Evolutionary conservation across 2,888 invertebrate species (phyloP).

Genomic region (Silvanus unidentatus): DNA sequence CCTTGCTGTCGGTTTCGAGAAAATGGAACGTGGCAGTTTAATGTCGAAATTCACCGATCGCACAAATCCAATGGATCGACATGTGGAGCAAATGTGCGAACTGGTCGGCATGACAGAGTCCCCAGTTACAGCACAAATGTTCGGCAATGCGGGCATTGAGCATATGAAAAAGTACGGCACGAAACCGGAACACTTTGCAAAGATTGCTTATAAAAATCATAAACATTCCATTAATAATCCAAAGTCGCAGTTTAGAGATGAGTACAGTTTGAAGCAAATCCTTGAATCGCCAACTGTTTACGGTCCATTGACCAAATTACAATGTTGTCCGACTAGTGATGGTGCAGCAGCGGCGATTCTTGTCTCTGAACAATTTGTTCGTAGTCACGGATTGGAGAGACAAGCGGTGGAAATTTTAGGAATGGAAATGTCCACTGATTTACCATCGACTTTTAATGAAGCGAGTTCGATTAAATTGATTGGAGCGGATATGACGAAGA

Average conservation of each 20-base stretch:
- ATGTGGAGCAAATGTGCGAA: slow-evolving; percentile 79
- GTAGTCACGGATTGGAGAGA: slow-evolving; percentile 68
- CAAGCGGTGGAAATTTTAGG: slow-evolving; percentile 94
- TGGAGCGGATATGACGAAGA: slow-evolving; percentile 90
- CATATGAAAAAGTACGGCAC: slow-evolving; percentile 96
- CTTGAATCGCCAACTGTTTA: slow-evolving; percentile 81
- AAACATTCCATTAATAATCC: slow-evolving; percentile 95
- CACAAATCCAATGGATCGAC: slow-evolving; percentile 84
- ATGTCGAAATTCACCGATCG: slow-evolving; percentile 68
- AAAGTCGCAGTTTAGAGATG: slow-evolving; percentile 89
- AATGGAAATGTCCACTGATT: slow-evolving; percentile 95
- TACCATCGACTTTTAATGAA: slow-evolving; percentile 75
- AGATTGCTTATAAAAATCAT: slow-evolving; percentile 97
- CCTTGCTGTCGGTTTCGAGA: slow-evolving; percentile 94
- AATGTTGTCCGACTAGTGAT: slow-evolving; percentile 98
- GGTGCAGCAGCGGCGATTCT: slow-evolving; percentile 93
- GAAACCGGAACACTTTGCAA: slow-evolving; percentile 87
- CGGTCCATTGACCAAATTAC: slow-evolving; percentile 90
- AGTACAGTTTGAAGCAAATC: slow-evolving; percentile 87
- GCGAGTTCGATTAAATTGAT: slow-evolving; percentile 74
- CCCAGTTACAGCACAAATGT: slow-evolving; percentile 91
- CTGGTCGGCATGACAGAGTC: slow-evolving; percentile 71
- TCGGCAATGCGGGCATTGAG: slow-evolving; percentile 92
- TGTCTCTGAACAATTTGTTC: slow-evolving; percentile 87
- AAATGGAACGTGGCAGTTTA: slow-evolving; percentile 93